phyloP scores from a whole-genome alignment of 2,797 vertebrate species.

The Craterocephalus amniculus region DNA sequence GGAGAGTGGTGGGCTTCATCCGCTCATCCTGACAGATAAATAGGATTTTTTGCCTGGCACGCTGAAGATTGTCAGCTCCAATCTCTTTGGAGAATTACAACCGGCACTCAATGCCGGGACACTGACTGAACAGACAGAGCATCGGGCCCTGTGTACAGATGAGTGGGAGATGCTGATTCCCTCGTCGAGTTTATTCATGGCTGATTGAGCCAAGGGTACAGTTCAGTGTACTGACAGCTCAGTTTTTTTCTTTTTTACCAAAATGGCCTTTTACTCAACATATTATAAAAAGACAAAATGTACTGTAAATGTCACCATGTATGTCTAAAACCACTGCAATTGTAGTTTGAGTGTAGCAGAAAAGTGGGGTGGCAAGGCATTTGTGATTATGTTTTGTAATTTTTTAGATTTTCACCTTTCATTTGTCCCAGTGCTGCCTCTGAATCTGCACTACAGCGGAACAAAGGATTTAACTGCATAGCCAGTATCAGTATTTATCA shows the following conservation, averaged over 20 bases:
- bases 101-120: conserved; percentile 67
- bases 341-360: conserved; percentile 28
- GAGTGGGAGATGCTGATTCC: conserved; percentile 52
- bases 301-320: conserved; percentile 47
- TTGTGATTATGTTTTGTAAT: conserved; percentile 19
- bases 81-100: conserved; percentile 81
- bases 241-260: conserved; percentile 8
- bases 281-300: conserved; percentile 20
- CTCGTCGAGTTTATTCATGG: conserved; percentile 65
- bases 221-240: conserved; percentile 35
- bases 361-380: conserved; percentile 1
- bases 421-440: conserved; percentile 4
- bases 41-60: conserved; percentile 79
- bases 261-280: conserved; percentile 32
- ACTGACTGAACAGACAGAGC: conserved; percentile 61
- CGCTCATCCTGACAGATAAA: conserved; percentile 78
- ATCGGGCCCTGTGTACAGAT: conserved; percentile 49
- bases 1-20: conserved; percentile 53
- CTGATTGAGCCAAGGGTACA: conserved; percentile 28
- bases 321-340: conserved; percentile 39
- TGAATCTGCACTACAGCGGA: conserved; percentile 3
- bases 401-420: conserved; percentile 44
- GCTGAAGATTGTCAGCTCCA: conserved; percentile 76
- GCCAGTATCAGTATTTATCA: conserved; percentile 44
- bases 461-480: conserved; percentile 41